Conservation (phyloP, 1,140 invertebrate genomes). For the Melanaphis sacchari region DNA sequence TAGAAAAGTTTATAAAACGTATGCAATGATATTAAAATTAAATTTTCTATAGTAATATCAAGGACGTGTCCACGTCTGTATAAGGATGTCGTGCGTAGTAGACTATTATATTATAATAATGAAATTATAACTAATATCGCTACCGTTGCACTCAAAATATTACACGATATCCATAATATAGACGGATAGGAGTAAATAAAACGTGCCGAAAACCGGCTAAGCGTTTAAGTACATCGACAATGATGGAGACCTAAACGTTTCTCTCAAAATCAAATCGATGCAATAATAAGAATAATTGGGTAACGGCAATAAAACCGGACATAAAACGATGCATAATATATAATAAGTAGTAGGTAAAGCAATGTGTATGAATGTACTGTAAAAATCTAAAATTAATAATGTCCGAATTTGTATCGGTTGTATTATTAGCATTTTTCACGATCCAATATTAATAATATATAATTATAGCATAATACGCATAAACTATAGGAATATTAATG, state of each 20-base stretch:
- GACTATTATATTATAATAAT: neutral
- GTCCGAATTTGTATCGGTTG: neutral
- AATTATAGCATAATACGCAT: neutral
- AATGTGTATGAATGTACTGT: neutral
- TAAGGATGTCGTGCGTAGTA: neutral
- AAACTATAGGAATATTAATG: neutral
- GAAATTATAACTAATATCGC: neutral
- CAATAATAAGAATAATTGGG: neutral
- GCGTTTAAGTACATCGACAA: neutral
- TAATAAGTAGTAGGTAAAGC: neutral
- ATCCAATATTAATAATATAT: neutral
- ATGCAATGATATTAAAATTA: neutral
- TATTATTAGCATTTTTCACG: neutral
- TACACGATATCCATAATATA: neutral
- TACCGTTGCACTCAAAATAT: neutral
- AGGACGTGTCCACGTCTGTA: neutral
- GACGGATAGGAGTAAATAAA: neutral
- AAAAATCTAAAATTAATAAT: neutral
- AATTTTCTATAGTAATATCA: neutral
- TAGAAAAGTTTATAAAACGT: neutral
- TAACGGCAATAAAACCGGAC: neutral
- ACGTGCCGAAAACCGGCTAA: neutral
- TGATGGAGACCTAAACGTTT: neutral
- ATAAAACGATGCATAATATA: neutral
- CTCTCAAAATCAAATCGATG: neutral